Evolutionary conservation across 2,797 vertebrate species (phyloP), one percentile per base, ranked within the genome.

Genomic region (Oreonectes daqikongensis): DNA sequence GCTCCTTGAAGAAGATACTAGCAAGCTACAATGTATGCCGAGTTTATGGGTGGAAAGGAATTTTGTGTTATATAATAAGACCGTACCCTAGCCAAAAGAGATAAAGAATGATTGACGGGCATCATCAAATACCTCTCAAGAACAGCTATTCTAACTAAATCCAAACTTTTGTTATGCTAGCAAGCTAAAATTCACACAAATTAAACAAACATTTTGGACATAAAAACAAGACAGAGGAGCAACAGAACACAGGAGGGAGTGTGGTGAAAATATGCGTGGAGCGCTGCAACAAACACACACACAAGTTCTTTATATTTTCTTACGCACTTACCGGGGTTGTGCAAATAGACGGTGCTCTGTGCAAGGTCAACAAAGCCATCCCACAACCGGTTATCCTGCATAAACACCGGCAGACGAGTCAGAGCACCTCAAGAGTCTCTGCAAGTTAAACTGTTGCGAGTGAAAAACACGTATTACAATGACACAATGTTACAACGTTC

Each of bases 341-440:
- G 78, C 85, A 81, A 82, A 91, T 79, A 28, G 92, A 93, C 9
- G 93, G 92, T 20, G 86, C 48, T 81, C 93, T 89, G 69, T 90
- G 93, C 77, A 94, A 83, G 28, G 91, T 94, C 82, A 94, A 82
- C 82, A 93, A 86, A 84, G 93, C 91, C 93, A 94, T 94, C 42
- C 85, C 85, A 72, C 67, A n/a, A 12, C 11, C 66, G 6, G 24
- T 66, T 46, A n/a, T 66, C 35, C 40, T 8, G 40, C 5, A 55
- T 66, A 81, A 55, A 59, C 24, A 64, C 68, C 77, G 73, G 68
- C 60, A 79, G 79, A 72, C 75, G 82, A 79, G 82, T 79, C 65
- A 57, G 69, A 86, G 84, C 35, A 75, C 55, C 81, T 69, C 69
- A 30, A 61, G 26, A 7, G 32, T 61, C 63, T 18, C 42, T 14